A percentile compares a stretch with the other conserved stretches of the same genome.
Evolutionary conservation across 2,888 invertebrate genomes (phyloP).

Genomic region (Andrena flavipes): DNA sequence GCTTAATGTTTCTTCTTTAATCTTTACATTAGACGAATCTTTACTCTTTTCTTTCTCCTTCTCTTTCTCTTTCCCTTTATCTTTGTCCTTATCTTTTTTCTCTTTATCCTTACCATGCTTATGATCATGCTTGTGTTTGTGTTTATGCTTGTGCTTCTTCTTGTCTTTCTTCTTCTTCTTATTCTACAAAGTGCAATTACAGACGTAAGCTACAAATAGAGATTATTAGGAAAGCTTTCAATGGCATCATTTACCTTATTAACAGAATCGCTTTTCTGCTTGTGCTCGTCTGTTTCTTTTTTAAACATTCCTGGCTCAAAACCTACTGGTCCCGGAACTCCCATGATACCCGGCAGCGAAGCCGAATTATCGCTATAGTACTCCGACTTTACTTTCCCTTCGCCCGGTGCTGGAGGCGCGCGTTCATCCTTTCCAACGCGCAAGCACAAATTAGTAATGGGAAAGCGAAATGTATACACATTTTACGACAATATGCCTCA

Average conservation of each 20-base stretch:
- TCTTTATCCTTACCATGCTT: conserved; percentile 87
- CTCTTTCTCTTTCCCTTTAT: conserved; percentile 86
- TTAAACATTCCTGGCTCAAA: conserved; percentile 95
- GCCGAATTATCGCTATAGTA: conserved; percentile 93
- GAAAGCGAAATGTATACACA: conserved; percentile 9
- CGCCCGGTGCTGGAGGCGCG: conserved; percentile 67
- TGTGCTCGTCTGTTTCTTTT: conserved; percentile 85
- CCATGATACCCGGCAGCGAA: conserved; percentile 90
- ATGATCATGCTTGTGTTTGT: conserved; percentile 86
- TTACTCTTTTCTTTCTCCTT: conserved; percentile 86
- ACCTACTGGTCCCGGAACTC: conserved; percentile 90
- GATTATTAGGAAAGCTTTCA: conserved; percentile 6
- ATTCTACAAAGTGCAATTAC: conserved; percentile 69
- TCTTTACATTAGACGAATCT: conserved; percentile 87
- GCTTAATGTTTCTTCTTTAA: conserved; percentile 91
- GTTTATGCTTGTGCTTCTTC: conserved; percentile 94
- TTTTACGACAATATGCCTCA: conserved; percentile 41
- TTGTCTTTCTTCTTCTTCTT: conserved; percentile 95
- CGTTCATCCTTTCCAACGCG: conserved; percentile 74
- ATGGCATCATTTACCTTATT: conserved; percentile 85
- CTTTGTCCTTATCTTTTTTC: conserved; percentile 89
- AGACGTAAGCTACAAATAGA: background rate
- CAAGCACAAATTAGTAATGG: conserved; percentile 27
- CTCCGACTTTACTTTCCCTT: conserved; percentile 88
- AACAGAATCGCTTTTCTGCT: conserved; percentile 86